A percentile compares a stretch with the other conserved stretches of the same genome.
Evolutionary conservation across 2,888 invertebrate species (phyloP).

Genomic region (Podotricha telesiphe): DNA sequence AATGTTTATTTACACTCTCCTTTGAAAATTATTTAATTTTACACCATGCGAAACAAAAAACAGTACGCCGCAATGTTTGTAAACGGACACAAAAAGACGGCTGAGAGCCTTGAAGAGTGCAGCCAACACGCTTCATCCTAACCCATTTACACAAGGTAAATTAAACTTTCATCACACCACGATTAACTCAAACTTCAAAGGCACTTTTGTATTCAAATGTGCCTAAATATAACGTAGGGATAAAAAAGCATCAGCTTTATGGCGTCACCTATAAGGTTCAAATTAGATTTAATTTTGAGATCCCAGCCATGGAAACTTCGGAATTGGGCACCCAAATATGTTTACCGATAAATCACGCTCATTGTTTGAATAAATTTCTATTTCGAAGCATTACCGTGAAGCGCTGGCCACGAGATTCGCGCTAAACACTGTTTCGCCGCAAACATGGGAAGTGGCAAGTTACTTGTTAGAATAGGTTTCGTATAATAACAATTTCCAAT

Average conservation of each 20-base stretch:
- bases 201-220: slow-evolving; percentile 47
- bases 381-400: slow-evolving; percentile 77
- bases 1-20: slow-evolving; percentile 62
- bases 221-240: slow-evolving; percentile 46
- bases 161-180: slow-evolving; percentile 52
- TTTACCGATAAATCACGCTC: slow-evolving; percentile 81
- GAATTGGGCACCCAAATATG: slow-evolving; percentile 65
- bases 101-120: slow-evolving; percentile 72
- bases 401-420: slow-evolving; percentile 57
- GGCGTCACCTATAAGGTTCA: slow-evolving; percentile 50
- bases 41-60: slow-evolving; percentile 67
- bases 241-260: slow-evolving; percentile 50
- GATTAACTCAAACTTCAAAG: slow-evolving; percentile 56
- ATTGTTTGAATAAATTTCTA: slow-evolving; percentile 80
- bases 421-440: slow-evolving; percentile 69
- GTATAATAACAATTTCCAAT: slow-evolving; percentile 47
- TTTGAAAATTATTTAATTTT: slow-evolving; percentile 73
- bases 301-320: slow-evolving; percentile 54
- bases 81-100: slow-evolving; percentile 66
- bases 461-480: slow-evolving; percentile 53
- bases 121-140: slow-evolving; percentile 72
- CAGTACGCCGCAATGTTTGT: slow-evolving; percentile 72
- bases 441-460: slow-evolving; percentile 61
- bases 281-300: slow-evolving; percentile 45
- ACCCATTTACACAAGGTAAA: slow-evolving; percentile 54